Conservation (phyloP, 2,888 invertebrate genomes). For the Criorhina ranunculi region DNA sequence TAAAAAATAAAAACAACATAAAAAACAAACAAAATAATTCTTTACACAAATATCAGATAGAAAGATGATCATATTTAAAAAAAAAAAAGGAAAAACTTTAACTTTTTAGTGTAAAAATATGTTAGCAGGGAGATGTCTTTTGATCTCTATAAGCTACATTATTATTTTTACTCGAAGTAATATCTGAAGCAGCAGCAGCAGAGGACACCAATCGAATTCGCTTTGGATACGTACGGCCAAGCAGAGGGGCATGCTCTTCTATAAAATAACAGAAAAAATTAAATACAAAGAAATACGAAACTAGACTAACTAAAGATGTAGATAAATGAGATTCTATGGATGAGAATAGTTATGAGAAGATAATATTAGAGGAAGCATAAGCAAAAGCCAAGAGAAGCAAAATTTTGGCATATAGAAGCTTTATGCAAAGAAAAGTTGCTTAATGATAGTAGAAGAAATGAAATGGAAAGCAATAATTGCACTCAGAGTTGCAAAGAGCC, state of each 20-base stretch:
- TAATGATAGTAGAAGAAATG: not conserved
- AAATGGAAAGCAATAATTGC: not conserved
- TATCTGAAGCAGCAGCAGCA: conserved; percentile 77
- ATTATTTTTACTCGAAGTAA: conserved; percentile 77
- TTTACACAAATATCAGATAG: conserved; percentile 12
- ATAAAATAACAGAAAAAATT: conserved; percentile 81
- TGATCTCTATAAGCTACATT: conserved; percentile 78
- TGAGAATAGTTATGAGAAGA: not conserved
- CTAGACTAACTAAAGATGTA: conserved; percentile 1
- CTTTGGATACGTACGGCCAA: conserved; percentile 84
- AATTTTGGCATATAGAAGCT: conserved; percentile 9
- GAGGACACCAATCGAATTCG: conserved; percentile 78
- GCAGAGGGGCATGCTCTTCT: conserved; percentile 86
- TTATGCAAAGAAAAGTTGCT: not conserved
- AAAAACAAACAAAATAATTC: conserved; percentile 27
- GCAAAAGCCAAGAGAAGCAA: conserved; percentile 10
- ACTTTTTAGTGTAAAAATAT: conserved; percentile 50
- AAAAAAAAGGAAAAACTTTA: conserved; percentile 2
- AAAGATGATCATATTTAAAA: conserved; percentile 24
- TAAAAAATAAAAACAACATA: conserved; percentile 5
- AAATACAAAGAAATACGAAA: conserved; percentile 79
- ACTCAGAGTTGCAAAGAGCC: not conserved
- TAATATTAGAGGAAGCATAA: not conserved
- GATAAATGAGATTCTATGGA: not conserved
- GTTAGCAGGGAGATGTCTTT: conserved; percentile 79